Percentiles rank a stretch among this genome's conserved stretches.
Evolutionary conservation across 30 jellyfish, hydroid and myxozoan species (phyloP).

Genomic region (Rhopilema esculentum): DNA sequence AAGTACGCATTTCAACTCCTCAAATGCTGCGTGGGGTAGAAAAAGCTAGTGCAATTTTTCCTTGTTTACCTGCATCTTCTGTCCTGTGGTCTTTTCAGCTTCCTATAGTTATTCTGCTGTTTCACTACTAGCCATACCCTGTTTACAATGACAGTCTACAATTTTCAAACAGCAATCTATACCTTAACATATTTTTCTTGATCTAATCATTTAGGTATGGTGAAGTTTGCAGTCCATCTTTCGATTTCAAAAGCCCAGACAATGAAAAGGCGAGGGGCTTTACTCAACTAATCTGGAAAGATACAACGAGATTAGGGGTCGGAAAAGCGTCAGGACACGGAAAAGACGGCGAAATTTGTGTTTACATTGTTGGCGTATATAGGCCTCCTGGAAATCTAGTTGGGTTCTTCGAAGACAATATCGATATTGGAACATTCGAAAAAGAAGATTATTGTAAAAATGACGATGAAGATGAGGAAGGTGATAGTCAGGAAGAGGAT

Average conservation of each 20-base stretch:
- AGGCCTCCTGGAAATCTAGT: constrained; percentile 94
- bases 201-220: constrained; percentile 78
- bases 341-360: constrained; percentile 69
- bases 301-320: constrained; percentile 80
- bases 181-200: too few relatives aligned
- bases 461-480: constrained; percentile 40
- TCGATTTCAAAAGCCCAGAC: constrained; percentile 55
- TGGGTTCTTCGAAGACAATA: constrained; percentile 80
- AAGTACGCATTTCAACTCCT: too few relatives aligned
- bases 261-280: constrained; percentile 81
- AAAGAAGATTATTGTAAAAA: constrained; percentile 40
- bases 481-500: constrained; percentile 10
- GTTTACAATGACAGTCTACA: too few relatives aligned
- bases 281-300: constrained; percentile 96
- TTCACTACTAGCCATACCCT: too few relatives aligned
- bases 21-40: too few relatives aligned
- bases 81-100: too few relatives aligned
- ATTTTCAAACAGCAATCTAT: too few relatives aligned
- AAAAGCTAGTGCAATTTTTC: too few relatives aligned
- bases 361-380: constrained; percentile 89
- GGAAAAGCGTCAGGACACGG: constrained; percentile 88
- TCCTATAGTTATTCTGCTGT: too few relatives aligned
- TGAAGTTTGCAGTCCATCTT: constrained; percentile 91
- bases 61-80: too few relatives aligned
- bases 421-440: constrained; percentile 71